Evolutionary conservation across 1,140 invertebrate species (phyloP), one percentile per base, ranked within the genome.

Genomic region (Eciton burchellii): DNA sequence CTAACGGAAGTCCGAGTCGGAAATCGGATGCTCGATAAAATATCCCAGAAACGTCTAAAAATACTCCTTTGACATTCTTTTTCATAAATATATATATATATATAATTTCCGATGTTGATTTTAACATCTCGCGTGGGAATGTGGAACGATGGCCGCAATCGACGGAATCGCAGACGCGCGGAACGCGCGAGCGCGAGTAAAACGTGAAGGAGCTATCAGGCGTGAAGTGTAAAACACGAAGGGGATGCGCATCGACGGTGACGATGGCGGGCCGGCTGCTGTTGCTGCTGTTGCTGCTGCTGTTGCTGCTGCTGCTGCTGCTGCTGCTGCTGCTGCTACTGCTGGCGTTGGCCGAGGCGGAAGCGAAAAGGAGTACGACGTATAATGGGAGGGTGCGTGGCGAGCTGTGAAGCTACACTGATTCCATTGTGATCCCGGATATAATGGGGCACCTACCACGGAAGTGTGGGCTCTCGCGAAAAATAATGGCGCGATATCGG

Each of bases 371-470:
- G 63, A 76, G 52, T 49, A 60, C 52, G 63, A 29, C 52, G 62
- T 76, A 86, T 74, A 83, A 85, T 84, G 70, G n/a, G 70, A 84
- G 72, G 43, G 24, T 57, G 45, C 21, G 56, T 81, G 45, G 56
- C 24, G 49, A 43, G 54, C 35, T 56, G 47, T 59, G 49, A 63
- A 54, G 66, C 26, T 52, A 68, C 73, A 83, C 73, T 76, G 84
- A 85, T 68, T 82, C 85, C 29, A 88, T 88, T 88, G 85, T 88
- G 52, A 72, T 71, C 35, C 57, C 24, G 81, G 49, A 87, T 87
- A 88, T 88, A 88, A 88, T 88, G 83, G 83, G 66, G 49, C 70
- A 54, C 70, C 72, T 81, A 87, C n/a, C 81, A 87, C 79, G 85
- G 70, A 84, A 84, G 62, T 84, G 70, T 86, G 79, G n/a, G 56